A percentile compares a stretch with the other conserved stretches of the same genome.
phyloP scores from a whole-genome alignment of 2,113 vertebrate species.

The Oreamnos americanus region DNA sequence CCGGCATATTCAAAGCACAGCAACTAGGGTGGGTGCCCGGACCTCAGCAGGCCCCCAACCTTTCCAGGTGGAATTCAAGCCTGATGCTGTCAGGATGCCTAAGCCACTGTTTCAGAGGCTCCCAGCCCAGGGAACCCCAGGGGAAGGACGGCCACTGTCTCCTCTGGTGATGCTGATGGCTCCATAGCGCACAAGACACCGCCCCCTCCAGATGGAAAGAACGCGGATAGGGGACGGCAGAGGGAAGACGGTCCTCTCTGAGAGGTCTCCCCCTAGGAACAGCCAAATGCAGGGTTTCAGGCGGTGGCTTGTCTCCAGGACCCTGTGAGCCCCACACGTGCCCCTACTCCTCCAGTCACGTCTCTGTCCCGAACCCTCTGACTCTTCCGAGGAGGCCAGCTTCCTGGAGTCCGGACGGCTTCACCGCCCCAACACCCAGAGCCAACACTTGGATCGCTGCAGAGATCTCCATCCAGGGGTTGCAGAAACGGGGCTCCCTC shows the following conservation, averaged over 20 bases:
- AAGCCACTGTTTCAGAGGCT: neutral
- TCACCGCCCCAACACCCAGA: neutral
- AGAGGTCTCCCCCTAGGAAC: neutral
- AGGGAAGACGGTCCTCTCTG: neutral
- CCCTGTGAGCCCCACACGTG: neutral
- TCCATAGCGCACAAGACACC: neutral
- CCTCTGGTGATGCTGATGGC: neutral
- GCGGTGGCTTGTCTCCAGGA: neutral
- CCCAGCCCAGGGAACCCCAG: neutral
- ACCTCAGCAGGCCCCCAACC: neutral
- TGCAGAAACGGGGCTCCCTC: rapidly evolving
- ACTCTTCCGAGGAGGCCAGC: neutral
- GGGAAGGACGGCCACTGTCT: neutral
- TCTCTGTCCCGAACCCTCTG: neutral
- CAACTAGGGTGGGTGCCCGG: neutral
- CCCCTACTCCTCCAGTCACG: rapidly evolving
- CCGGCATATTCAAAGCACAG: neutral
- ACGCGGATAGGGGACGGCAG: neutral
- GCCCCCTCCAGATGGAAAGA: neutral
- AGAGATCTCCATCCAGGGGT: neutral
- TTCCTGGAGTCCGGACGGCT: neutral
- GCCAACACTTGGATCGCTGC: too few species aligned
- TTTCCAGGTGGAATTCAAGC: neutral
- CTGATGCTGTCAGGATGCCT: neutral
- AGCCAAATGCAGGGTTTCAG: neutral